Evolutionary conservation across 2,888 invertebrate species (phyloP).

Genomic region (Isoperla grammatica): DNA sequence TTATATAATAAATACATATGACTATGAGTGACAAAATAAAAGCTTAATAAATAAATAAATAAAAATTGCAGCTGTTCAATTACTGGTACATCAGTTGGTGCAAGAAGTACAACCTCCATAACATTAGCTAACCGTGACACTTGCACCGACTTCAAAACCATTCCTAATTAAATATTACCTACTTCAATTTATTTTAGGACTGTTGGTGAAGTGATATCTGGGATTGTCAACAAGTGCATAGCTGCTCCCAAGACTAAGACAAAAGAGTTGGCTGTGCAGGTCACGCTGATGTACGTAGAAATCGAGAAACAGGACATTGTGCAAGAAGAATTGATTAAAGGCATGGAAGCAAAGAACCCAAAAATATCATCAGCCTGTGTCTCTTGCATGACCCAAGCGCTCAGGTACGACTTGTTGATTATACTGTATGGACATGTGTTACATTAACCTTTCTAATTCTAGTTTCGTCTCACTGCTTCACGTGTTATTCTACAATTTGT

Average conservation of each 20-base stretch:
- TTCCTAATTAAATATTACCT: no score
- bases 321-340: conserved; percentile 86
- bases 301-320: conserved; percentile 91
- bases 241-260: conserved; percentile 88
- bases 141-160: no score
- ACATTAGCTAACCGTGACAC: no score
- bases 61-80: no score
- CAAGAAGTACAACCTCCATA: no score
- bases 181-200: conserved; percentile 48
- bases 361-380: conserved; percentile 88
- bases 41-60: no score
- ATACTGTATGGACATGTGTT: no score
- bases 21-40: no score
- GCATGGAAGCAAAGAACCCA: conserved; percentile 93
- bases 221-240: conserved; percentile 87
- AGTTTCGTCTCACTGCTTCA: no score
- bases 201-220: conserved; percentile 81
- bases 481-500: conserved; percentile 11
- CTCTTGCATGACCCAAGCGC: conserved; percentile 63
- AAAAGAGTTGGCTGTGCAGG: conserved; percentile 82
- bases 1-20: no score
- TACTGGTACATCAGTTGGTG: no score
- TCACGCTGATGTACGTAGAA: conserved; percentile 90
- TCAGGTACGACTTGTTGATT: conserved; percentile 48
- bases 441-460: no score